A percentile compares a stretch with the other conserved stretches of the same genome.
phyloP scores from a whole-genome alignment of 1,140 invertebrate genomes.

The Caerostris darwini region DNA sequence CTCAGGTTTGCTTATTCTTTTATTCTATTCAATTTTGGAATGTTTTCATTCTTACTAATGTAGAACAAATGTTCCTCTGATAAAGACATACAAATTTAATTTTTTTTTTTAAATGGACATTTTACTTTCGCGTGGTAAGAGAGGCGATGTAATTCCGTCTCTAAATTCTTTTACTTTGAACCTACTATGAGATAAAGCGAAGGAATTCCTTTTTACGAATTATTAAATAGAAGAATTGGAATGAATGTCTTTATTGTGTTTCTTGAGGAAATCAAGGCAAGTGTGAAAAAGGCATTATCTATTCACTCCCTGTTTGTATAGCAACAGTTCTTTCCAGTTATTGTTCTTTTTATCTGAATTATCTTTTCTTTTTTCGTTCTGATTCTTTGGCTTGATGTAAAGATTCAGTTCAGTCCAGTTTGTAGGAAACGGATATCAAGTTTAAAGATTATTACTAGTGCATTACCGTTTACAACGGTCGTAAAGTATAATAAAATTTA shows the following conservation, averaged over 20 bases:
- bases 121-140: too few species aligned
- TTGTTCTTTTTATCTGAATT: neutral
- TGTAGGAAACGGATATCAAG: neutral
- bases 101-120: too few species aligned
- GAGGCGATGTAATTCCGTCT: neutral
- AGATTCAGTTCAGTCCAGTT: conserved; percentile 15
- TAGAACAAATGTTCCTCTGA: too few species aligned
- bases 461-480: neutral
- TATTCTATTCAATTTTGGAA: too few species aligned
- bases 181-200: neutral
- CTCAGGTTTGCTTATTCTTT: too few species aligned
- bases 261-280: neutral
- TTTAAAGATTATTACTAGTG: neutral
- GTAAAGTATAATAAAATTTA: too few species aligned
- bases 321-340: neutral
- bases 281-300: conserved; percentile 18
- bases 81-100: too few species aligned
- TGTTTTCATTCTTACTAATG: too few species aligned
- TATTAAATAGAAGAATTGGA: neutral
- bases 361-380: neutral
- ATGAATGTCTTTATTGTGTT: neutral
- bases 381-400: neutral
- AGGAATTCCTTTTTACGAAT: neutral
- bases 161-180: neutral
- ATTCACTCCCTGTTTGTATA: conserved; percentile 12